Evolutionary conservation across 2,797 vertebrate species (phyloP).

Genomic region (Poecilia gillii): DNA sequence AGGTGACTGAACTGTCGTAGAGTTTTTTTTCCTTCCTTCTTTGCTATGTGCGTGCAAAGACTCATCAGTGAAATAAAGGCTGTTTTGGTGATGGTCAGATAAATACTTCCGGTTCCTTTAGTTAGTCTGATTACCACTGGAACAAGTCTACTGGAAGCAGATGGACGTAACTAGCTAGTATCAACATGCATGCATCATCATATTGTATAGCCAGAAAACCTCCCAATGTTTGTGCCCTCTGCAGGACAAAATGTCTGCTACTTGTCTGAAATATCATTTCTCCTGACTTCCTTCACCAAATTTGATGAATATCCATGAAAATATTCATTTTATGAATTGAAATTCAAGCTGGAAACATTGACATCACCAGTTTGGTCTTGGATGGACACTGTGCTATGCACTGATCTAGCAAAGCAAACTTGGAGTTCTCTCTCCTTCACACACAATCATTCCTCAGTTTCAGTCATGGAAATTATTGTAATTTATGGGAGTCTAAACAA

Average conservation of each 20-base stretch:
- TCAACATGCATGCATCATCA: slow-evolving; percentile 1
- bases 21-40: slow-evolving; percentile 16
- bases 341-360: not conserved
- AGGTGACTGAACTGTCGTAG: slow-evolving; percentile 26
- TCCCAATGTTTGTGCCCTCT: not conserved
- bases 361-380: not conserved
- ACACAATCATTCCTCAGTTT: not conserved
- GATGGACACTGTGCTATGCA: not conserved
- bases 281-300: not conserved
- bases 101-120: slow-evolving; percentile 18
- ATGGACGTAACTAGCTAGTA: slow-evolving; percentile 10
- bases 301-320: not conserved
- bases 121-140: slow-evolving; percentile 23
- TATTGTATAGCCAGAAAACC: not conserved
- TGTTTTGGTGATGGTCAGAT: slow-evolving; percentile 28
- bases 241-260: not conserved
- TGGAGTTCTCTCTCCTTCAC: not conserved
- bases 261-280: not conserved
- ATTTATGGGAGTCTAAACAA: not conserved
- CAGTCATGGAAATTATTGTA: not conserved
- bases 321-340: not conserved
- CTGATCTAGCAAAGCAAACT: not conserved
- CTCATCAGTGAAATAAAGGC: slow-evolving; percentile 30
- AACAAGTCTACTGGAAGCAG: slow-evolving; percentile 23
- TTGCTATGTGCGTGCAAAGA: slow-evolving; percentile 14